Base-by-base conservation (phyloP, 92 coral and sea anemone species). In the Porites rus region DNA sequence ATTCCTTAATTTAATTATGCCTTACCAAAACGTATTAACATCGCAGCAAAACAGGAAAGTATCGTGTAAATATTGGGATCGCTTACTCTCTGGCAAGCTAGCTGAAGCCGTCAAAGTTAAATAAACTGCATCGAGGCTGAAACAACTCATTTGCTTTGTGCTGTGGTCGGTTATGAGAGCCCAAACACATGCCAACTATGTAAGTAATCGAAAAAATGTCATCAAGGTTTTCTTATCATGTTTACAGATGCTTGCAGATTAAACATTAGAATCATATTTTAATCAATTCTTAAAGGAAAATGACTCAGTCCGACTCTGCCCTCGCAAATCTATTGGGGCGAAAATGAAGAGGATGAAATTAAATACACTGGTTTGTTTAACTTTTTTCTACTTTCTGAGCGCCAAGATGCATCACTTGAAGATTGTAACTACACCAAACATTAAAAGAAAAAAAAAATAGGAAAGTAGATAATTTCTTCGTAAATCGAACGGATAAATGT, bases 261-360 rank as follows among this genome's bases (percentile, higher is more conserved):
- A 53, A 79, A 16, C 59, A 14, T 13, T 63, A 8, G 75, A 52
- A 79, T 65, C 84, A 54, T 43, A 43, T 79, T 79, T 79, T 51
- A 79, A 79, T 79, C 20, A 79, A 22, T 79, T 50, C 62, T 79
- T 50, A 66, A 68, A 66, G 74, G 84, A 79, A 79, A 51, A 56
- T 31, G 52, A 68, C 67, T 79, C 64, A 65, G 65, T 51, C 46
- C 75, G 16, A 11, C 43, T 51, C 16, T 24, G 51, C n/a, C 84
- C 51, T 21, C 13, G 9, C 25, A 79, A 79, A 79, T 28, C 16
- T 22, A 19, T 52, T 18, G 20, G 67, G 25, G 51, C 8, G 21
- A 0, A 56, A 50, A 17, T 60, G 65, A 79, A 79, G 21, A 79
- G 20, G 20, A 14, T 66, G 84, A 65, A 79, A 79, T 79, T 65